These are phyloP conservation scores for Ephydatia muelleri DNA, from an alignment of 37 sponge, comb jelly and placozoan species.

Conservation along the genomic window DNA sequence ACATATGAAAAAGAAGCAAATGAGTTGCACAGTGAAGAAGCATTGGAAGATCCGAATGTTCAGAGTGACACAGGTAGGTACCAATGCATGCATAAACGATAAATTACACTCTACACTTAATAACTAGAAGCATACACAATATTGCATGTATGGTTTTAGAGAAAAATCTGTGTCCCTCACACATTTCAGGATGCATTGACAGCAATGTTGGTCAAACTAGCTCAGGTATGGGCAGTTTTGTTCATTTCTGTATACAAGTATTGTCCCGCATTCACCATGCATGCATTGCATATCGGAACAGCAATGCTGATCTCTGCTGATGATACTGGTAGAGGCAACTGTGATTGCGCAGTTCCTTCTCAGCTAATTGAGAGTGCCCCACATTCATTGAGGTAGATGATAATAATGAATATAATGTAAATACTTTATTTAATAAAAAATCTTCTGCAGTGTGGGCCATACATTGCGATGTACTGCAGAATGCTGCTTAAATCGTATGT, in stretches of 20 bases:
- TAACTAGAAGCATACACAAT: conserved; percentile 1
- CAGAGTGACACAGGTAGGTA: conserved; percentile 1
- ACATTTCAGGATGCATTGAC: conserved; percentile 1
- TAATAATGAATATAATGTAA: not conserved
- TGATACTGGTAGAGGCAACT: conserved; percentile 1
- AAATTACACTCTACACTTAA: conserved; percentile 1
- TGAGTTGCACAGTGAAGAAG: conserved; percentile 1
- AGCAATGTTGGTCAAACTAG: conserved; percentile 1
- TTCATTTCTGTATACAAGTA: conserved; percentile 1
- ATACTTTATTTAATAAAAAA: conserved; percentile 1
- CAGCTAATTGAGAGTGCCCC: conserved; percentile 1
- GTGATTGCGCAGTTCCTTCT: conserved; percentile 1
- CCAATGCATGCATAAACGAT: conserved; percentile 1
- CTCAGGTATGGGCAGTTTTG: conserved; percentile 1
- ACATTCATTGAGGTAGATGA: conserved; percentile 1
- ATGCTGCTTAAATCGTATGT: conserved; percentile 1
- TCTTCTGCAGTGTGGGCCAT: not conserved
- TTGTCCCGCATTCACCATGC: not conserved
- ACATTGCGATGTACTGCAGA: conserved; percentile 1
- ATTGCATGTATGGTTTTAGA: not conserved
- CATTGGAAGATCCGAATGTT: conserved; percentile 1
- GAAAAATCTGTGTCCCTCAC: conserved; percentile 1
- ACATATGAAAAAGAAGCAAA: conserved; percentile 1
- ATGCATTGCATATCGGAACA: conserved; percentile 1
- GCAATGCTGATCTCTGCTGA: conserved; percentile 1